Conservation (phyloP, 2,113 vertebrate species). For the Micronycteris hirsuta region DNA sequence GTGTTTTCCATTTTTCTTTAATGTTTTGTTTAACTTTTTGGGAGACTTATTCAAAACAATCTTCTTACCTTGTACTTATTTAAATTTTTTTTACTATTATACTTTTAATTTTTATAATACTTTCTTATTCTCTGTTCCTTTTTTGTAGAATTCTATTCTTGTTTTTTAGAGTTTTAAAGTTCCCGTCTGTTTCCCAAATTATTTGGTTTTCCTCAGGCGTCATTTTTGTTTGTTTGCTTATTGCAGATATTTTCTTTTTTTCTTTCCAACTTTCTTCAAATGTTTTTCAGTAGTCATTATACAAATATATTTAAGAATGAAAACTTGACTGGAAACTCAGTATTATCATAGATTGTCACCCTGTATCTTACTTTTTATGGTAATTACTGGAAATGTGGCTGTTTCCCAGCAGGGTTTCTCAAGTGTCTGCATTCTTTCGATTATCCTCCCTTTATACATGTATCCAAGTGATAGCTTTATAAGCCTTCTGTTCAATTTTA, state of each 20-base stretch:
- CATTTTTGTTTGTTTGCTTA: neutral
- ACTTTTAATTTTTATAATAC: neutral
- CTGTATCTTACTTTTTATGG: neutral
- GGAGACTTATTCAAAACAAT: neutral
- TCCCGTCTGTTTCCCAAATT: neutral
- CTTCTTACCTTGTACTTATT: neutral
- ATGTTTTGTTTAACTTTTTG: neutral
- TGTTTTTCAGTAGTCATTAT: neutral
- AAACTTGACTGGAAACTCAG: neutral
- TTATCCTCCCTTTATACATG: neutral
- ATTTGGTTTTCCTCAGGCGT: neutral
- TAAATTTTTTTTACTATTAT: neutral
- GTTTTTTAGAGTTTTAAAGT: neutral
- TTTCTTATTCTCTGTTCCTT: neutral
- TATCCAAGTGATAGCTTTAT: neutral
- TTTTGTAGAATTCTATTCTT: neutral
- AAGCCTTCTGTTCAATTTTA: neutral
- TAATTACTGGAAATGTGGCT: neutral
- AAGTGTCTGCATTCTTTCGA: neutral
- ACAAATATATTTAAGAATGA: neutral
- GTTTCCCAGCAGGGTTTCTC: neutral
- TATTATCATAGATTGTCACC: neutral
- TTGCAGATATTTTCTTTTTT: neutral
- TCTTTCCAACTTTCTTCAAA: neutral
- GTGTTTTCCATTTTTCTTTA: neutral